Conservation (phyloP, 2,888 invertebrate species). For the Eledone cirrhosa region DNA sequence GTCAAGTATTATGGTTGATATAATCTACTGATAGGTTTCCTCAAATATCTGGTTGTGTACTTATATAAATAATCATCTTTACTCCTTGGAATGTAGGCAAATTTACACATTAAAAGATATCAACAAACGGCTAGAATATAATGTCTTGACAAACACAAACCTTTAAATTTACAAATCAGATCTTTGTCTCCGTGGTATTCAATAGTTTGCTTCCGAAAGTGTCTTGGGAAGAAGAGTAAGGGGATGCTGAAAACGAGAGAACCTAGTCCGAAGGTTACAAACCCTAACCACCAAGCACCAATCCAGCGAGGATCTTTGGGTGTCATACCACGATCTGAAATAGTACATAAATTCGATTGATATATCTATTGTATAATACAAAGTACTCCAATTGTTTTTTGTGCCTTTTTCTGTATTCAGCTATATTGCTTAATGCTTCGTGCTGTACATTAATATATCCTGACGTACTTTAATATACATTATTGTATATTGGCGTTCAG, state of each 20-base stretch:
- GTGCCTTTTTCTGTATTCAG: too few species aligned
- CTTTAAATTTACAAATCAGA: neutral
- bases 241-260: slow-evolving; percentile 7
- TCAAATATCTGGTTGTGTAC: too few species aligned
- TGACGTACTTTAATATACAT: too few species aligned
- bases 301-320: slow-evolving; percentile 29
- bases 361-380: too few species aligned
- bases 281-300: slow-evolving; percentile 29
- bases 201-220: neutral
- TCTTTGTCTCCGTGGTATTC: slow-evolving; percentile 8
- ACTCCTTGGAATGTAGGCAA: too few species aligned
- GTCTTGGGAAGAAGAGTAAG: slow-evolving; percentile 25
- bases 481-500: too few species aligned
- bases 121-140: neutral
- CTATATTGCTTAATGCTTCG: too few species aligned
- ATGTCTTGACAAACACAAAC: slow-evolving; percentile 19
- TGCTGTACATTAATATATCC: too few species aligned
- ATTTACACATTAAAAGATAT: neutral
- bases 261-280: neutral
- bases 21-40: too few species aligned
- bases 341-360: neutral
- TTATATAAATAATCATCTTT: too few species aligned
- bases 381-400: too few species aligned
- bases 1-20: too few species aligned
- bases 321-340: slow-evolving; percentile 5